Base-by-base conservation (phyloP, 1,140 invertebrate genomes). In the Eumaeus atala region DNA sequence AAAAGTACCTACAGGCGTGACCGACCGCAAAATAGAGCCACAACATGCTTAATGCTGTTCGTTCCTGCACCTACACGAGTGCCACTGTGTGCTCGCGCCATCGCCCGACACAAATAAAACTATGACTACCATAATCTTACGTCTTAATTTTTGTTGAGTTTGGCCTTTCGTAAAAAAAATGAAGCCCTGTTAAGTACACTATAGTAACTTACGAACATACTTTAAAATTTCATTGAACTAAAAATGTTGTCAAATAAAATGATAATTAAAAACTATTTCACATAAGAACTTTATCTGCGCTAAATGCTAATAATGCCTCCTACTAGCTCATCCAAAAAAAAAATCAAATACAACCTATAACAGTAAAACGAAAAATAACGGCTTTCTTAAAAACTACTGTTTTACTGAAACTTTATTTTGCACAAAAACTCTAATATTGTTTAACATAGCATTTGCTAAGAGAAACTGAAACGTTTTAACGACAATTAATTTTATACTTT, bases 301-400 rank as follows among this genome's bases (percentile, higher is more conserved):
- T 37, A 14, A 40, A 14, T 44, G 14, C 40, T 44, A 44, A 44
- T 44, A 44, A 44, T 44, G 40, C 40, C 40, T 44, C 40, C 40
- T 44, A 12, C 16, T 44, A 44, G 40, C 40, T 44, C 12, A 44
- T 44, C 17, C 40, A 44, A 44, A 16, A 44, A 44, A 16, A 44
- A 28, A 28, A 28, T 28, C 21, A 28, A 28, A 28, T 28, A 28
- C 21, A 28, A 28, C 21, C 6, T 28, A 28, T 6, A 28, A 28
- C 21, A 3, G 21, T n/a, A 28, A 3, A 28, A 28, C 6, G 6
- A 28, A 28, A 28, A 28, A 2, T 2, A 28, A 28, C 21, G 2
- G 21, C 21, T 28, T 28, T n/a, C n/a, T n/a, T n/a, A 2, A 6
- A 28, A 28, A 28, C 21, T 28, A 28, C 6, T 28, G 21, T 28